phyloP scores from a whole-genome alignment of 2,113 vertebrate species.

The Anguilla japonica region DNA sequence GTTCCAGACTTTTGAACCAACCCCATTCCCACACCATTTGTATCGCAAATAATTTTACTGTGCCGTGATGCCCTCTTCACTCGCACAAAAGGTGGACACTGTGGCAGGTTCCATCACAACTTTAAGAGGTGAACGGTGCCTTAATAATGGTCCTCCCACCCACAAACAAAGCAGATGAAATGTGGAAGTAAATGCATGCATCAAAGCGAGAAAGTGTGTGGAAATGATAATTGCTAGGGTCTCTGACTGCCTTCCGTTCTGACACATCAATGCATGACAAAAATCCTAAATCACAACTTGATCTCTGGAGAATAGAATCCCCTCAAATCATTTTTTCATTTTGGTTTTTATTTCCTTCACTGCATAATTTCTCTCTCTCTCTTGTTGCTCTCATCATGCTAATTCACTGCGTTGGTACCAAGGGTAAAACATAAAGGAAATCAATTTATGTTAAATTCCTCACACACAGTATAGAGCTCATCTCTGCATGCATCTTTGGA shows the following conservation, averaged over 20 bases:
- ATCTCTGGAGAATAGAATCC: constrained; percentile 40
- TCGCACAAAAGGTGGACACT: background rate
- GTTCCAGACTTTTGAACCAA: too few relatives aligned
- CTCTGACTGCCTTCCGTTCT: constrained; percentile 35
- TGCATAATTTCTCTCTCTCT: constrained; percentile 45
- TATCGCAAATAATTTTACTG: too few relatives aligned
- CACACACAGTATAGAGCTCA: constrained; percentile 37
- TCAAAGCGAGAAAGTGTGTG: constrained; percentile 30
- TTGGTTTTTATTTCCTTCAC: constrained; percentile 11
- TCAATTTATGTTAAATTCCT: constrained; percentile 46
- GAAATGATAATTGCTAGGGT: constrained; percentile 27
- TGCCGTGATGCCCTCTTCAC: background rate
- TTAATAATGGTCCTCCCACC: background rate
- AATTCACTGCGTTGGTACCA: constrained; percentile 48
- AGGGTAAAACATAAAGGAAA: constrained; percentile 51
- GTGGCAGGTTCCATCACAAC: too few relatives aligned
- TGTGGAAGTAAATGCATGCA: too few relatives aligned
- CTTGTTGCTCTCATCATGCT: constrained; percentile 47
- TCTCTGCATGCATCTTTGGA: constrained; percentile 54
- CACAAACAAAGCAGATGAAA: background rate
- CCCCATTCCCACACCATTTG: too few relatives aligned
- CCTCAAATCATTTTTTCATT: constrained; percentile 28
- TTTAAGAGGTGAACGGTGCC: too few relatives aligned
- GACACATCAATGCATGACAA: constrained; percentile 28
- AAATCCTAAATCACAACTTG: constrained; percentile 45